Conservation (phyloP, 1,140 invertebrate genomes). For the Neodiprion fabricii region DNA sequence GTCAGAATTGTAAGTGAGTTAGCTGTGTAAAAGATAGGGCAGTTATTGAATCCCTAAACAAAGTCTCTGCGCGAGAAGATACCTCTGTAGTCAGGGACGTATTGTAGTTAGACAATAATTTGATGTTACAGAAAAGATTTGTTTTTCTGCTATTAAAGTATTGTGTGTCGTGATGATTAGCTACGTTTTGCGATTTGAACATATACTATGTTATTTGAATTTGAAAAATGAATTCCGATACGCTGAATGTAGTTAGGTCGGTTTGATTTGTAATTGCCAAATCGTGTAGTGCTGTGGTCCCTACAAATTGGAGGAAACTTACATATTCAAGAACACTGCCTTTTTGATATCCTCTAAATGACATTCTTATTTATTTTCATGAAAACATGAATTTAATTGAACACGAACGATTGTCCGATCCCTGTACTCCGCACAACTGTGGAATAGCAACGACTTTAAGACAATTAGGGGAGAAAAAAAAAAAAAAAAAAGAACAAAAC, state of each 20-base stretch:
- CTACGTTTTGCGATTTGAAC: neutral
- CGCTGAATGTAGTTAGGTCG: constrained; percentile 53
- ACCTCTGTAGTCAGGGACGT: too few relatives aligned
- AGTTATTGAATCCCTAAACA: neutral
- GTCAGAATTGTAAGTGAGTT: too few relatives aligned
- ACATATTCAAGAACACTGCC: constrained; percentile 55
- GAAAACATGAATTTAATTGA: neutral
- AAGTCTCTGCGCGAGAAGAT: neutral
- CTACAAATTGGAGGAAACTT: constrained; percentile 56
- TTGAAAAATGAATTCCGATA: constrained; percentile 7
- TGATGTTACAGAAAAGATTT: too few relatives aligned
- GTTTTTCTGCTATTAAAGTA: too few relatives aligned
- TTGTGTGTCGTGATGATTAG: too few relatives aligned
- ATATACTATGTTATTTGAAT: neutral
- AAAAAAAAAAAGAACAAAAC: neutral
- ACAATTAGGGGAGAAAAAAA: neutral
- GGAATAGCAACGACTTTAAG: neutral
- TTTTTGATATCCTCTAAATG: constrained; percentile 24
- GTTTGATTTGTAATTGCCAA: constrained; percentile 28
- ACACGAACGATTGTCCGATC: neutral
- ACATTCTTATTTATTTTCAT: constrained; percentile 16
- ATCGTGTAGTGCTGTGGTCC: constrained; percentile 24
- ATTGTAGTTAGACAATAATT: too few relatives aligned
- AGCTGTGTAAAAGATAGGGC: neutral
- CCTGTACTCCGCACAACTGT: constrained; percentile 4